Evolutionary conservation across 2,113 vertebrate genomes (phyloP).

Genomic region (Prunella fulvescens): DNA sequence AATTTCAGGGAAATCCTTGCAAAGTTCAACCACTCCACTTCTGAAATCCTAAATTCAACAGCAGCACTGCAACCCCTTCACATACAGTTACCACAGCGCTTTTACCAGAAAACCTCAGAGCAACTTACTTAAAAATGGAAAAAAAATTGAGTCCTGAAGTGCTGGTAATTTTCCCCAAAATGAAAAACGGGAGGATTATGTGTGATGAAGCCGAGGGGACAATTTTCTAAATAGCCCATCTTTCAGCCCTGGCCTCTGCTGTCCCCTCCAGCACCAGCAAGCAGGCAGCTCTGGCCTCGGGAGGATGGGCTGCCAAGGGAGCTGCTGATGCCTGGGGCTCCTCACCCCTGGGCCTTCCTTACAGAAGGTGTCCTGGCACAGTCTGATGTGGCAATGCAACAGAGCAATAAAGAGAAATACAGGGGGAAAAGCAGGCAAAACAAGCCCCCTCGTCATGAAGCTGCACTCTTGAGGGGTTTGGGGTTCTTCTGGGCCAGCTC

Average conservation of each 20-base stretch:
- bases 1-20: conserved; percentile 4
- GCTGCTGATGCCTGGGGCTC: not conserved
- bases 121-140: not conserved
- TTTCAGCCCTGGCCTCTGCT: not conserved
- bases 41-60: not conserved
- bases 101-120: not conserved
- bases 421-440: not conserved
- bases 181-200: not conserved
- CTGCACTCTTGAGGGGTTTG: fast-evolving
- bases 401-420: not conserved
- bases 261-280: not conserved
- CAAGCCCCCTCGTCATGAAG: not conserved
- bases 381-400: not conserved
- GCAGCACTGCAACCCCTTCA: not conserved
- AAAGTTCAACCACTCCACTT: not conserved
- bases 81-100: not conserved
- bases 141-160: not conserved
- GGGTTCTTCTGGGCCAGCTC: not conserved
- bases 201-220: not conserved
- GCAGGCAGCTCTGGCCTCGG: fast-evolving
- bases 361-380: not conserved
- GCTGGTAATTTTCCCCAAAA: not conserved
- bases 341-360: not conserved
- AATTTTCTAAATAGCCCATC: not conserved
- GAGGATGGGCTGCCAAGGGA: not conserved